phyloP scores from a whole-genome alignment of 2,113 vertebrate species.

The Albula goreensis region DNA sequence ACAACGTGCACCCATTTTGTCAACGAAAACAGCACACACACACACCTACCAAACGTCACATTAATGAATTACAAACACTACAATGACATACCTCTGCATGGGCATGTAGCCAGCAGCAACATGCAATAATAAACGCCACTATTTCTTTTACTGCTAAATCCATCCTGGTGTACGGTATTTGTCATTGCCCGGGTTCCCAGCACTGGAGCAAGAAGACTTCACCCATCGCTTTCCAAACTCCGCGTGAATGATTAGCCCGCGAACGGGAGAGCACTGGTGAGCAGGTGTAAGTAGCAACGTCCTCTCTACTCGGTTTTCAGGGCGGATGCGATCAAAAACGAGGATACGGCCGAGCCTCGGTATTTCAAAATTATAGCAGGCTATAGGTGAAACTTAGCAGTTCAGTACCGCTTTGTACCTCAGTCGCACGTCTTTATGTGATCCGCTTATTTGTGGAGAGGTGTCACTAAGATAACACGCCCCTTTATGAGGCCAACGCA shows the following conservation, averaged over 20 bases:
- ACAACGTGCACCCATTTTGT: neutral
- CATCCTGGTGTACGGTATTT: conserved; percentile 61
- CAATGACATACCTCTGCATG: conserved; percentile 63
- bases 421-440: neutral
- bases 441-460: neutral
- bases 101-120: conserved; percentile 63
- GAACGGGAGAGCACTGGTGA: neutral
- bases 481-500: neutral
- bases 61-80: conserved; percentile 2
- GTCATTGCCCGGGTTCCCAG: conserved; percentile 54
- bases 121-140: conserved; percentile 63
- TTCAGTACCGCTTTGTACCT: neutral
- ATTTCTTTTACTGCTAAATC: conserved; percentile 59
- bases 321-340: conserved; percentile 1
- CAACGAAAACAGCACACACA: neutral
- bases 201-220: conserved; percentile 30
- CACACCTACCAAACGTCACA: conserved; percentile 8
- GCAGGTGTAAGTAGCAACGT: neutral
- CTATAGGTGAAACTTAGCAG: neutral
- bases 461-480: neutral
- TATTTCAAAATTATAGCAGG: neutral
- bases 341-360: neutral
- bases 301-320: neutral
- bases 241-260: neutral
- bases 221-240: conserved; percentile 51